A percentile compares a stretch with the other conserved stretches of the same genome.
These are phyloP conservation scores for Spicauda simplicius DNA, from an alignment of 2,888 invertebrate species.

Conservation along the genomic window DNA sequence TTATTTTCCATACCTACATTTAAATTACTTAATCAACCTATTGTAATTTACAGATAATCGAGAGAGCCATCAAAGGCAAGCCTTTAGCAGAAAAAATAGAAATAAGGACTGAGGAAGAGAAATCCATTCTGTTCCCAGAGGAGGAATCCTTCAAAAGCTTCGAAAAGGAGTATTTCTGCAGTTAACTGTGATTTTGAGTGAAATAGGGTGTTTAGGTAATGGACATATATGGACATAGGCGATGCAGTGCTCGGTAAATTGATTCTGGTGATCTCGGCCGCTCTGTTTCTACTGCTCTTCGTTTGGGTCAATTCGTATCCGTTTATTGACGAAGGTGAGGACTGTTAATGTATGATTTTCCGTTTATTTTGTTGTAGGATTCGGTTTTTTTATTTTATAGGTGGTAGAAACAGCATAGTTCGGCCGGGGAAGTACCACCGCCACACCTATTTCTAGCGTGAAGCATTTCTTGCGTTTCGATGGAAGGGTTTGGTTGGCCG, in stretches of 20 bases:
- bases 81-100: slow-evolving; percentile 68
- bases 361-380: neutral
- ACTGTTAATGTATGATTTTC: neutral
- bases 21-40: no score
- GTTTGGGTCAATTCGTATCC: slow-evolving; percentile 89
- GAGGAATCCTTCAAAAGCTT: slow-evolving; percentile 88
- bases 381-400: no score
- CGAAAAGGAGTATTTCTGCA: slow-evolving; percentile 86
- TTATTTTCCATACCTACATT: no score
- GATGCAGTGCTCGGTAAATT: slow-evolving; percentile 86
- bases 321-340: slow-evolving; percentile 86
- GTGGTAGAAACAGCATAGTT: no score
- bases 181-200: slow-evolving; percentile 50
- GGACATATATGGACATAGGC: slow-evolving; percentile 76
- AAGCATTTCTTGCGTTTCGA: no score
- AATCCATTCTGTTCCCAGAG: slow-evolving; percentile 86
- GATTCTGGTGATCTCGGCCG: slow-evolving; percentile 79
- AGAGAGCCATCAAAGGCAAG: slow-evolving; percentile 82
- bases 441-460: no score
- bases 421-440: no score
- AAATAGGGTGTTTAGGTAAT: slow-evolving; percentile 10
- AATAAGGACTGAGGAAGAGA: slow-evolving; percentile 71
- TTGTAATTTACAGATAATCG: slow-evolving; percentile 75
- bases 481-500: no score
- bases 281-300: slow-evolving; percentile 84